These are phyloP conservation scores for Anguilla anguilla DNA, from an alignment of 2,797 vertebrate species.

Conservation along the genomic window DNA sequence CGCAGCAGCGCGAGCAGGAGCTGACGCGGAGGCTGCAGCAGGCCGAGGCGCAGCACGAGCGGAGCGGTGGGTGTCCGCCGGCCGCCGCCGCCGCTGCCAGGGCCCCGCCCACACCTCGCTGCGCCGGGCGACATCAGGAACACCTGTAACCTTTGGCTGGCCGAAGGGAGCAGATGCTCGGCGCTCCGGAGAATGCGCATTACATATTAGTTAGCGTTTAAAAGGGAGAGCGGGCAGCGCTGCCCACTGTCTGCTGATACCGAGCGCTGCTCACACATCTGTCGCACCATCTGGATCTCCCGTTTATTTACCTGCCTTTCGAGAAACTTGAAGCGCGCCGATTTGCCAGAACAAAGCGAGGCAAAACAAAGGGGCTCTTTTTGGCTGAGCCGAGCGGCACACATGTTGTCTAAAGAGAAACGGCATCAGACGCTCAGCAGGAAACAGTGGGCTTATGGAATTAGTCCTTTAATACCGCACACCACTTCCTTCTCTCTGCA, in stretches of 20 bases:
- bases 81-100: conserved; percentile 34
- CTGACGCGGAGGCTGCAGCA: conserved; percentile 85
- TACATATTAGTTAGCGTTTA: conserved; percentile 92
- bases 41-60: conserved; percentile 86
- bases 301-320: conserved; percentile 99
- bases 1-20: conserved; percentile 82
- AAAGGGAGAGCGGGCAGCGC: conserved; percentile 68
- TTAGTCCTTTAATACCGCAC: conserved; percentile 93
- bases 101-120: conserved; percentile 81
- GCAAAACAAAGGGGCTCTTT: conserved; percentile 92
- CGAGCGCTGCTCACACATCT: conserved; percentile 98
- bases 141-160: conserved; percentile 89
- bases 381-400: conserved; percentile 91
- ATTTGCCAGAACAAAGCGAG: conserved; percentile 89
- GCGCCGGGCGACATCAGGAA: conserved; percentile 85
- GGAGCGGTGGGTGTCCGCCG: conserved; percentile 85
- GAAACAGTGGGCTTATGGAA: conserved; percentile 90
- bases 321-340: conserved; percentile 92
- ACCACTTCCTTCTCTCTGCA: conserved; percentile 92
- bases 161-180: conserved; percentile 87
- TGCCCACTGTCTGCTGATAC: conserved; percentile 86
- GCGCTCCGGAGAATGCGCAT: conserved; percentile 83
- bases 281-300: conserved; percentile 96
- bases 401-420: conserved; percentile 99
- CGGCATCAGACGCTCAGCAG: conserved; percentile 98